Base-by-base conservation (phyloP, 2,113 vertebrate species). In the Cynopterus brachyotis region DNA sequence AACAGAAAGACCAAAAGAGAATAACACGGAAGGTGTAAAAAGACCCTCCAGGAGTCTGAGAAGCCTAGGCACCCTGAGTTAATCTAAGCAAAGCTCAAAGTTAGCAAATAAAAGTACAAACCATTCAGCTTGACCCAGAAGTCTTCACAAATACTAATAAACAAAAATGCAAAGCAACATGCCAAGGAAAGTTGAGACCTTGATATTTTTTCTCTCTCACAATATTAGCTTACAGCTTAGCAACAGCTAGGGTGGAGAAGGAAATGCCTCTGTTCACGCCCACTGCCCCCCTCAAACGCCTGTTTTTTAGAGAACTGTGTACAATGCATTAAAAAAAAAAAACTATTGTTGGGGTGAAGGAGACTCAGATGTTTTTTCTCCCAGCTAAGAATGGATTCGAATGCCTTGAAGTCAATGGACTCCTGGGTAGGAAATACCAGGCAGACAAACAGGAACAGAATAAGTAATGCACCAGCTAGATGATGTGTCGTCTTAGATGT, bases 251-350 rank as follows among this genome's bases (percentile, higher is more conserved):
- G 98, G 98, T 98, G 98, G 98, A 98, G 98, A 96, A 99, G 98
- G 98, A 99, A 98, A 98, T 98, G 97, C 97, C 98, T 98, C 94
- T 90, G 96, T 96, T 98, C 97, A 97, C 98, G 98, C 97, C 97
- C 98, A 93, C 28, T 12, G 26, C 94, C 83, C 69, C 97, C 92
- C 81, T 57, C 89, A 66, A 78, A 90, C 70, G 97, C 86, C 96
- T 83, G 96, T 84, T 96, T 97, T 91, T 85, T 97, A 87, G 62
- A 89, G 90, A 40, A 76, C 45, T 96, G 92, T 96, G 75, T 94
- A 98, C 95, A 98, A 98, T 97, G 85, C 95, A 42, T 96, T 98
- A 98, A 1, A 35, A 55, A 57, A 96, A 96, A 97, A 97, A 97
- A 98, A 95, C 95, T 96, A 98, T 96, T 98, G 97, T 98, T 98